Base-by-base conservation (phyloP, 2,888 invertebrate species). In the Oxycera nigricornis region DNA sequence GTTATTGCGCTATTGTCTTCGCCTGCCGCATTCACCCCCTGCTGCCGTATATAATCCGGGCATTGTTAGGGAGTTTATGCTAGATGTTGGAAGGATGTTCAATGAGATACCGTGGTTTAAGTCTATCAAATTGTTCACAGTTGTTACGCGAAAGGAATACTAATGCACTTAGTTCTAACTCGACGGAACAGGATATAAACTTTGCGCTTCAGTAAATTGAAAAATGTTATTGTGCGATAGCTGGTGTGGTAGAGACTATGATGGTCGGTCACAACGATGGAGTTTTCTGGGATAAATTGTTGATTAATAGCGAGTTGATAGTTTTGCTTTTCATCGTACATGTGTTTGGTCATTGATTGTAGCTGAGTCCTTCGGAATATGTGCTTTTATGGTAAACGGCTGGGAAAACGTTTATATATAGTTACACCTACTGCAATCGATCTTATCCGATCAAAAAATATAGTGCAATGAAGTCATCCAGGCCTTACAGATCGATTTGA, bases 91-190 rank as follows among this genome's bases (percentile, higher is more conserved):
- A 52, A 68, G 73, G 52, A 72, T 70, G 73, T 35, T 67, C 55
- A 24, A 62, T 70, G 73, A 73, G 68, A 59, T 75, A 75, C 70
- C 59, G 70, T 68, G 70, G 62, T 62, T 62, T 61, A 39, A 75
- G 73, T 75, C 62, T 70, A 75, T 75, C 68, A 75, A 75, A 75
- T 75, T 52, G 61, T 50, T 62, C 73, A 61, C 73, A 70, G 39
- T 62, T 61, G 73, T 67, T 52, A 68, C 75, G 73, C 55, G 30
- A 73, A 50, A 59, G 75, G 75, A 75, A 73, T 75, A 73, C 70
- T 75, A 75, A 75, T 73, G 73, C 24, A 65, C 70, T 70, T 70
- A 70, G 28, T 70, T 52, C 31, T 31, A 52, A 28, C 7, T 14
- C 11, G 22, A 52, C 52, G 7, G 52, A 52, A 52, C 70, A 68